Base-by-base conservation (phyloP, 2,797 vertebrate genomes). In the Spinus pinus region DNA sequence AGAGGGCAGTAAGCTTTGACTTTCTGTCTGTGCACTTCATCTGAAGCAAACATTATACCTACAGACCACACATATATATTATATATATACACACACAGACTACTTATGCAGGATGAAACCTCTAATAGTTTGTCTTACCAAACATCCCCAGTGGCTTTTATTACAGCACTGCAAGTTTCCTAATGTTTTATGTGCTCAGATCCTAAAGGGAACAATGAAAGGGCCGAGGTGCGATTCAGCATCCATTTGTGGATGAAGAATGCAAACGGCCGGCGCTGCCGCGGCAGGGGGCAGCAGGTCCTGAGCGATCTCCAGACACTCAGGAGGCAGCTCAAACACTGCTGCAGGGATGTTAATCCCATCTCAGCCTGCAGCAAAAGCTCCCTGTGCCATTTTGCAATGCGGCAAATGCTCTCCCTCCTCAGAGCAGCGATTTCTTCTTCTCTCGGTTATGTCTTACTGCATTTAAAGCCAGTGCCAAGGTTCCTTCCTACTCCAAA, bases 161-260 rank as follows among this genome's bases (percentile, higher is more conserved):
- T 81, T 89, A 78, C 62, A 83, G 47, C 73, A 67, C 27, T 74
- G 39, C 61, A 74, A 49, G 72, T 71, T 71, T 69, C 79, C 69
- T 83, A 50, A 37, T 69, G 69, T 22, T 94, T 91, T 92, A 92
- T 35, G 61, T 50, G 71, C 84, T 62, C 65, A 14, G 79, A 86
- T 44, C 53, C 93, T 84, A 42, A 93, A 83, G 75, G 69, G 72
- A 75, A 42, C 75, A 53, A 31, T 90, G 83, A 81, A 64, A 58
- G 65, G 39, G 62, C 72, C 0, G 8, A 10, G 0, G 4, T 71
- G 89, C 72, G 91, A 87, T 78, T 46, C 86, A 90, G 92, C 83
- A 80, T 78, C 88, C 92, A 91, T 94, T 85, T 94, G 89, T 42
- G 79, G 92, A 91, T 88, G 84, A 94, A 91, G 95, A 94, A 97